phyloP scores from a whole-genome alignment of 1,140 invertebrate genomes.

The Brachionus plicatilis region DNA sequence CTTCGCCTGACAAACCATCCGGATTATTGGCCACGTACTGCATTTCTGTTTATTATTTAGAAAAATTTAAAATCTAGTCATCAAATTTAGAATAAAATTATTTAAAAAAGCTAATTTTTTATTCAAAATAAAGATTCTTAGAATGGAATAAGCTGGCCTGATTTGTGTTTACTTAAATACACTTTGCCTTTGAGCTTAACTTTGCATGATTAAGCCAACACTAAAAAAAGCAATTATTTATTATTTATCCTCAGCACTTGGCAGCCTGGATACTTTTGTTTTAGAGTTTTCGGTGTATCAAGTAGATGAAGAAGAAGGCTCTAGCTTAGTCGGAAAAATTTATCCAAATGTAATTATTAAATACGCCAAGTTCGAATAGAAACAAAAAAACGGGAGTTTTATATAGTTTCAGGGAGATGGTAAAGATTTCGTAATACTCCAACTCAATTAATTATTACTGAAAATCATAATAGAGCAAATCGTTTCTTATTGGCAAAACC shows the following conservation, averaged over 20 bases:
- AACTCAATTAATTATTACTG: slow-evolving; percentile 29
- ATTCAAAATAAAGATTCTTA: neutral
- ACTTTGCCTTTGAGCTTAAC: slow-evolving; percentile 18
- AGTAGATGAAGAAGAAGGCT: neutral
- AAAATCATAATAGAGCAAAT: neutral
- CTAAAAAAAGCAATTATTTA: slow-evolving; percentile 11
- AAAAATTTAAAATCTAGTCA: neutral
- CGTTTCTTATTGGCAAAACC: slow-evolving; percentile 2
- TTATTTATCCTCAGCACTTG: neutral
- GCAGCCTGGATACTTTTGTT: neutral
- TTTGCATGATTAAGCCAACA: neutral
- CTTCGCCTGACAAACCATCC: slow-evolving; percentile 28
- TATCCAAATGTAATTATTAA: neutral
- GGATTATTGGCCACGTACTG: slow-evolving; percentile 20
- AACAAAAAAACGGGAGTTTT: neutral
- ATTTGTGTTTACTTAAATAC: slow-evolving; percentile 2
- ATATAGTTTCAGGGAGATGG: neutral
- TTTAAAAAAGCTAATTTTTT: neutral
- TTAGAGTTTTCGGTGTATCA: slow-evolving; percentile 10
- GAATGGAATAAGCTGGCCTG: neutral
- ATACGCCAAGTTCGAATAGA: neutral
- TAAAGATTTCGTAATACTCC: slow-evolving; percentile 5
- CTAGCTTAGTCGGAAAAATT: neutral
- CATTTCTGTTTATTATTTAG: slow-evolving; percentile 1
- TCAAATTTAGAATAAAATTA: neutral